phyloP scores from a whole-genome alignment of 1,140 invertebrate genomes.

The Melipona quadrifasciata region DNA sequence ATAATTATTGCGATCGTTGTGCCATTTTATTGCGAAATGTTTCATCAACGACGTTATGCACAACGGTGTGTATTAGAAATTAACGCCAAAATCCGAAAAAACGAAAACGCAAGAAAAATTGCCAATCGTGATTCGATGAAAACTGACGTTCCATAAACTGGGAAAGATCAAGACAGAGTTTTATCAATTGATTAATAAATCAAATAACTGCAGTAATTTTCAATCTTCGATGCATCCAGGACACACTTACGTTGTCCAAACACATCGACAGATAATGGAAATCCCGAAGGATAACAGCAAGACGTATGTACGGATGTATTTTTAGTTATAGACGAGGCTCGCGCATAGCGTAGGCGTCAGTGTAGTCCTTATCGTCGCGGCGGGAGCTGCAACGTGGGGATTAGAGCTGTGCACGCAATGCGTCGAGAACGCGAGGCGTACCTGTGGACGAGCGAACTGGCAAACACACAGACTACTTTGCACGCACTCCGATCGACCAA shows the following conservation, averaged over 20 bases:
- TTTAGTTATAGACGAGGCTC: slow-evolving; percentile 51
- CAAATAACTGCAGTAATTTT: not conserved
- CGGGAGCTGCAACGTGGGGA: slow-evolving; percentile 44
- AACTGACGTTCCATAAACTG: not conserved
- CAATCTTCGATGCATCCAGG: too few relatives aligned
- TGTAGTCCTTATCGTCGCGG: slow-evolving; percentile 59
- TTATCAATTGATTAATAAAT: too few relatives aligned
- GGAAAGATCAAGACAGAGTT: too few relatives aligned
- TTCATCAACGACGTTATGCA: not conserved
- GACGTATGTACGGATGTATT: slow-evolving; percentile 37
- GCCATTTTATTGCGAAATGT: not conserved
- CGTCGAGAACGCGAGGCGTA: slow-evolving; percentile 68
- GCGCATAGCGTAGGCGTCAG: slow-evolving; percentile 53
- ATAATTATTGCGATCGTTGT: not conserved
- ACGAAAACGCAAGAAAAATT: not conserved
- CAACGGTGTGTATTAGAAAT: not conserved
- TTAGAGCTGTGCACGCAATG: slow-evolving; percentile 70
- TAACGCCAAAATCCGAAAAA: not conserved
- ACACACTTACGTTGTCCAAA: not conserved
- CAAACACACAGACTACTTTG: slow-evolving; percentile 65
- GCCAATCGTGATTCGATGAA: not conserved
- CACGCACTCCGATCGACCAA: slow-evolving; percentile 71
- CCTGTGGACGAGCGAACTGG: slow-evolving; percentile 57
- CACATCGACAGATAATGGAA: slow-evolving; percentile 9
- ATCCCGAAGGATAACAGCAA: slow-evolving; percentile 51